Base-by-base conservation (phyloP, 2,113 vertebrate genomes). In the Rhipidura dahli region DNA sequence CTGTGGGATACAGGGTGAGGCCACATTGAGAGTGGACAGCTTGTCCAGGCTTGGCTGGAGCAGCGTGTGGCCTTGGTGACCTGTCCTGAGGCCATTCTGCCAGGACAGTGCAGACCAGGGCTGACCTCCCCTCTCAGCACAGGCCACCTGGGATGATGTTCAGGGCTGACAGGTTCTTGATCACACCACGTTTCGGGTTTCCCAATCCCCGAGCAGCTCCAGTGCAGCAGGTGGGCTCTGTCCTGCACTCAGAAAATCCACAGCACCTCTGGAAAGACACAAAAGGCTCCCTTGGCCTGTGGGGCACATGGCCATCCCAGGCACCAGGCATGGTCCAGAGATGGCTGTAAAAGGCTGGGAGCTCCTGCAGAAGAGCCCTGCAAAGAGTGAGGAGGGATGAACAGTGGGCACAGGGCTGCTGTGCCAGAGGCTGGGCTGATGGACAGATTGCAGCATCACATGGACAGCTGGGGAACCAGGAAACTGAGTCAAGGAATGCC, bases 1-100 rank as follows among this genome's bases (percentile, higher is more conserved):
- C 61, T 16, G 53, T 51, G 44, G 84, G 35, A 59, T 6, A 6
- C 15, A 22, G 26, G 61, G 13, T 19, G 42, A 72, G 57, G 45
- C 47, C 35, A 10, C 47, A 23, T 0, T 10, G 64, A 73, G 27
- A 51, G 70, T 8, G 5, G 24, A n/a, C 1, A 4, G 50, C 56
- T 33, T 5, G 0, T 20, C 45, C 0, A 0, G 45, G n/a, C 69
- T 73, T 0, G 0, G 39, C 77, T 53, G 66, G 50, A 56, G 47
- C 68, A 35, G 71, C 0, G 0, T 18, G 2, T 14, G 51, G 50
- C 42, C 28, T 28, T 59, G 23, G 64, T 5, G 4, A 51, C 9
- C 44, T 20, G 30, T 45, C 27, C 54, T 0, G 0, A 56, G 59
- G 27, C 31, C 15, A 7, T 68, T 80, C 39, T 44, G n/a, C 13